Evolutionary conservation across 2,888 invertebrate genomes (phyloP).

Genomic region (Tenthredo livida): DNA sequence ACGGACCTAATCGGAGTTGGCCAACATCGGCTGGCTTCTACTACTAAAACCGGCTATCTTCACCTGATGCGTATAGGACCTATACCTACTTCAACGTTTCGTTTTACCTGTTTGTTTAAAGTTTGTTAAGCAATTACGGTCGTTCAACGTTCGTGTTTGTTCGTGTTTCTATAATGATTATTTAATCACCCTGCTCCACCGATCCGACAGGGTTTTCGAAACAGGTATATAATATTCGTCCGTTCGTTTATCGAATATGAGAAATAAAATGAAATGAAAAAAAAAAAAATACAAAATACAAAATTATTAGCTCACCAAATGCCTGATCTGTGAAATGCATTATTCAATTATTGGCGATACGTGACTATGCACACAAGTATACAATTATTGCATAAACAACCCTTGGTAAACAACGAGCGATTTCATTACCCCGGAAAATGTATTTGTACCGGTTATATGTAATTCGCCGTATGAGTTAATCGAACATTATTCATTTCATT

Average conservation of each 20-base stretch:
- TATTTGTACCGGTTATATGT: background rate
- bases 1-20: slow-evolving; percentile 46
- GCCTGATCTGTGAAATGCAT: background rate
- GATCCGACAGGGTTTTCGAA: background rate
- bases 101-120: background rate
- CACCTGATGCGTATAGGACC: background rate
- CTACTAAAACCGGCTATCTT: slow-evolving; percentile 5
- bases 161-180: background rate
- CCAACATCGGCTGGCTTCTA: background rate
- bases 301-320: background rate
- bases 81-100: background rate
- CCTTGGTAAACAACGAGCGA: background rate
- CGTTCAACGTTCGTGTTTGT: background rate
- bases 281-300: background rate
- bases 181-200: background rate
- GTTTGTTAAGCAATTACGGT: background rate
- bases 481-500: background rate
- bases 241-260: background rate
- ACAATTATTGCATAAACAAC: slow-evolving; percentile 4
- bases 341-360: slow-evolving; percentile 14
- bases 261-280: no score
- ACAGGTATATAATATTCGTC: background rate
- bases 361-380: background rate
- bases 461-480: background rate
- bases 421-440: background rate